These are phyloP conservation scores for Spheniscus humboldti DNA, from an alignment of 2,797 vertebrate species.

Conservation along the genomic window DNA sequence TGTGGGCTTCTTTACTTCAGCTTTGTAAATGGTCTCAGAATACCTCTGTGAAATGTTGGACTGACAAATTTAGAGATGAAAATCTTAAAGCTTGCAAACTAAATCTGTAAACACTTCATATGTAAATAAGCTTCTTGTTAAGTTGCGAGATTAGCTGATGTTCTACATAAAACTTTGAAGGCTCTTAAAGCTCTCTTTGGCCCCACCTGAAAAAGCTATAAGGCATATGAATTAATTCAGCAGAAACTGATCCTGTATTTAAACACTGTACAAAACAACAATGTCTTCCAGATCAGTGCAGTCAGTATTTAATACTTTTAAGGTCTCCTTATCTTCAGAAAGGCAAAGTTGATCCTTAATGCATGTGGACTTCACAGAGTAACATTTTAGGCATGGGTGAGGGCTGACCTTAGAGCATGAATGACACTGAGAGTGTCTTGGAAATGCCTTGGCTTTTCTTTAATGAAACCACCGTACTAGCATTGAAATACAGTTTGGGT, in stretches of 20 bases:
- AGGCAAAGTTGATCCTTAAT: neutral
- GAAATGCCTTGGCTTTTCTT: neutral
- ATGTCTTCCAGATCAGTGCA: neutral
- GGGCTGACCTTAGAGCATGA: neutral
- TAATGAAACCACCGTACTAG: fast-evolving
- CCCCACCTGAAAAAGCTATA: neutral
- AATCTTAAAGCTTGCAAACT: neutral
- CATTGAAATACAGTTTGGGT: neutral
- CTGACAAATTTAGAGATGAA: neutral
- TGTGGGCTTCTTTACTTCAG: neutral
- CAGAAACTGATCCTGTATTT: neutral
- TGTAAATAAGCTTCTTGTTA: neutral
- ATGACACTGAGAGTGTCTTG: neutral
- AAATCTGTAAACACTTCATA: neutral
- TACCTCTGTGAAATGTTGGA: neutral
- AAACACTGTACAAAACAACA: neutral
- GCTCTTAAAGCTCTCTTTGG: neutral
- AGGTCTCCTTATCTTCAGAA: neutral
- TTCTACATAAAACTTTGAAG: neutral
- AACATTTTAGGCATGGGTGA: no score
- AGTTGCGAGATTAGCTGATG: neutral
- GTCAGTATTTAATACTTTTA: neutral
- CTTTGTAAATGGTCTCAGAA: neutral
- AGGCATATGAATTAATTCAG: neutral
- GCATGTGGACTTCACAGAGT: neutral